Evolutionary conservation across 1,140 invertebrate genomes (phyloP).

Genomic region (Antheraea pernyi): DNA sequence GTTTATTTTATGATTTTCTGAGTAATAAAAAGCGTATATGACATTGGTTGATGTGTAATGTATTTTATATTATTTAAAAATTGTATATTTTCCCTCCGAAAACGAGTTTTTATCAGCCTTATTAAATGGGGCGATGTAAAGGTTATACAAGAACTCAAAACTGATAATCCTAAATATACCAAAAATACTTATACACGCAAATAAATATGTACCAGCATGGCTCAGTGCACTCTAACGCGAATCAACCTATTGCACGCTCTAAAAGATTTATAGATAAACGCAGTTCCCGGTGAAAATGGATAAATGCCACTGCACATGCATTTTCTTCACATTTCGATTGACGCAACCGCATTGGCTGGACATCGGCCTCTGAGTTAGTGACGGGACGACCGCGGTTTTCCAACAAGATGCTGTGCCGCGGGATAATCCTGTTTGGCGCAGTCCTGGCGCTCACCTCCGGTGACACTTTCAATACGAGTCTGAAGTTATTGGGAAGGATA

Average conservation of each 20-base stretch:
- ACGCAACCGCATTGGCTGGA: constrained; percentile 67
- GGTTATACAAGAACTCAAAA: neutral
- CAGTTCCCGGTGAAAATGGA: constrained; percentile 79
- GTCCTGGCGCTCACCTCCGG: constrained; percentile 44
- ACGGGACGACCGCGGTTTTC: constrained; percentile 47
- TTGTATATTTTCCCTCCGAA: too few species aligned
- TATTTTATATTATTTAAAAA: too few species aligned
- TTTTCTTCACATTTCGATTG: constrained; percentile 75
- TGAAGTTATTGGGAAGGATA: constrained; percentile 77
- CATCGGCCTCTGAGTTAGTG: constrained; percentile 40
- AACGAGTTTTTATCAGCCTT: neutral
- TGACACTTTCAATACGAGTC: constrained; percentile 56
- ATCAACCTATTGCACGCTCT: constrained; percentile 79
- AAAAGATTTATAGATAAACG: constrained; percentile 80
- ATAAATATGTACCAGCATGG: constrained; percentile 5
- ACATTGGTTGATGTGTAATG: too few species aligned
- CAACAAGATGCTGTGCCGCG: constrained; percentile 62
- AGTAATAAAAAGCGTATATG: too few species aligned
- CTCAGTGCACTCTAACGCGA: constrained; percentile 35
- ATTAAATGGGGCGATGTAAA: neutral
- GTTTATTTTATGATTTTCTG: too few species aligned
- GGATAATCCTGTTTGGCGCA: constrained; percentile 59
- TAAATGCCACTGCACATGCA: constrained; percentile 77
- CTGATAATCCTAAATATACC: neutral
- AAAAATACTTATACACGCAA: constrained; percentile 2